Base-by-base conservation (phyloP, 2,113 vertebrate species). In the Takifugu bimaculatus region DNA sequence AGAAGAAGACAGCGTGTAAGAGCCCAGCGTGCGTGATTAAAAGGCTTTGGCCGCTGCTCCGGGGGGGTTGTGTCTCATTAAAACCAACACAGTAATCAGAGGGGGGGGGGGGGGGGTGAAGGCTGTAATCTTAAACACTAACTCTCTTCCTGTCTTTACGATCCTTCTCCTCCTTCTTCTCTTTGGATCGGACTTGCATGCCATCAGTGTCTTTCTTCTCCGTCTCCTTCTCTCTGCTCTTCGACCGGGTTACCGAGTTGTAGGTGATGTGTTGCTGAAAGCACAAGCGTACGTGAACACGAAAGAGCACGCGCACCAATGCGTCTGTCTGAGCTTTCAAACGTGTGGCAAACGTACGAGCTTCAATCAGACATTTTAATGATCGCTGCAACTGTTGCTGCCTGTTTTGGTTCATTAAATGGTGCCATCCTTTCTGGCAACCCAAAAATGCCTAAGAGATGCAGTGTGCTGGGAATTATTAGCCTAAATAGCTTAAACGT, bases 111-210 rank as follows among this genome's bases (percentile, higher is more conserved):
- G 13, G 45, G 45, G 2, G 6, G 14, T n/a, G 14, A 7, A 48
- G n/a, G n/a, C 4, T n/a, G 6, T 14, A 7, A 10, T 32, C 5
- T 9, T 26, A 49, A 70, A 64, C 20, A 84, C 88, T 83, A 57
- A 89, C 88, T 80, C 88, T 72, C 28, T 89, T 89, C 65, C 84
- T 80, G 0, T 89, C 88, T 84, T 89, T 89, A 1, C 85, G 82
- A 14, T 89, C 88, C 65, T 89, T 89, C n/a, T 89, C 85, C 57
- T 89, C 88, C 60, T 88, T 89, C 82, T 87, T 89, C 81, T 89
- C 88, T 87, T 89, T 89, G 73, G 84, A 64, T 57, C 88, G 82
- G 52, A 79, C 82, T 28, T 80, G 79, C 63, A 72, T 42, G 64
- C 57, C 78, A 75, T 89, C 87, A 54, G 70, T 60, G 1, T 89